Conservation (phyloP, 2,888 invertebrate species). For the Toxonevra muliebris region DNA sequence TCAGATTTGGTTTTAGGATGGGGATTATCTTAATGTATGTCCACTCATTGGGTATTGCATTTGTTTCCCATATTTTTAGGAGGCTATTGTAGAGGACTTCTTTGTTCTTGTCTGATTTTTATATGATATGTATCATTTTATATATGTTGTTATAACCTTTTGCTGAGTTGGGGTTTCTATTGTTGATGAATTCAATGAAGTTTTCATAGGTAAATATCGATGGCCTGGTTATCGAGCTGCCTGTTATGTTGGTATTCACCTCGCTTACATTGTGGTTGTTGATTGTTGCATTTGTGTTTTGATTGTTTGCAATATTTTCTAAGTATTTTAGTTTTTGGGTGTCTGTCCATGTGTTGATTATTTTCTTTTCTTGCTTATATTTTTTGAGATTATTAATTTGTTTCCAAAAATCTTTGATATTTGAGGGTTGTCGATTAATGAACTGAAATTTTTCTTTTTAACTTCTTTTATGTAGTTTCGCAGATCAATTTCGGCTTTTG, state of each 20-base stretch:
- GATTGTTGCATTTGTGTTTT: background rate
- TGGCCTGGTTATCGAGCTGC: too few relatives aligned
- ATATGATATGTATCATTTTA: background rate
- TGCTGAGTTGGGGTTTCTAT: too few relatives aligned
- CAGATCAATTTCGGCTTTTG: background rate
- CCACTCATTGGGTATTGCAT: background rate
- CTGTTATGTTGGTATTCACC: too few relatives aligned
- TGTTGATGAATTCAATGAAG: background rate
- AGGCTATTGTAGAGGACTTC: background rate
- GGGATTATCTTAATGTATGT: background rate
- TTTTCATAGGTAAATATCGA: background rate
- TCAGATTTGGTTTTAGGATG: background rate
- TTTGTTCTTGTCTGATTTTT: background rate
- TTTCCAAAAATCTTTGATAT: constrained; percentile 12
- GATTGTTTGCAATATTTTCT: background rate
- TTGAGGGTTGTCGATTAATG: background rate
- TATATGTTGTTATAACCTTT: background rate
- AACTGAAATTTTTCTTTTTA: constrained; percentile 10
- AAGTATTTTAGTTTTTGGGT: background rate
- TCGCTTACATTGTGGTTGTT: too few relatives aligned
- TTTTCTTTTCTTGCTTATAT: background rate
- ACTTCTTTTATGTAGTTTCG: constrained; percentile 2
- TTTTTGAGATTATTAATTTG: constrained; percentile 15
- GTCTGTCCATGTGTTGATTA: constrained; percentile 4
- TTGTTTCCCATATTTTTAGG: background rate